Evolutionary conservation across 2,888 invertebrate species (phyloP), one percentile per base, ranked within the genome.

Genomic region (Xestia c-nigrum): DNA sequence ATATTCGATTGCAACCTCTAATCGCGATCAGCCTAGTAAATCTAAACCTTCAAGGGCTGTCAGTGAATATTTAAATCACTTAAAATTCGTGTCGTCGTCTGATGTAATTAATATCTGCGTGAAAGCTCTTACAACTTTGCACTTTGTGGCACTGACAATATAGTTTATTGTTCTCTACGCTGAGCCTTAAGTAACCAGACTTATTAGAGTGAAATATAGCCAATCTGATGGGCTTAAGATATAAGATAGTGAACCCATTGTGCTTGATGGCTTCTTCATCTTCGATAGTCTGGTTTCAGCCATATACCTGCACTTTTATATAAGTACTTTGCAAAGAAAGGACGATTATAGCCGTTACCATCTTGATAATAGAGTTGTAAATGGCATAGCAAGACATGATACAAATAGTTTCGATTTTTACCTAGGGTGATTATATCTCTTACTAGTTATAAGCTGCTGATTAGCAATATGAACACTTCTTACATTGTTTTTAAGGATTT

Each of bases 341-440:
- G 7, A 38, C 71, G 52, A 67, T 70, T 43, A 19, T 63, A 63
- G 52, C 55, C 47, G 43, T 61, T 61, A 38, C 57, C 67, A 40
- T 61, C 50, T 64, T 31, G 31, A 24, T 55, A 69, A 68, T 74
- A 73, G 52, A 47, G 46, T 72, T 66, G 57, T 69, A 68, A 71
- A 72, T 59, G 72, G 59, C 61, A 72, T 70, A 61, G 57, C 85
- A 85, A 77, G 67, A 68, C 63, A 83, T 55, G 57, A 64, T 50
- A 65, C 40, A 78, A 61, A 78, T 78, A 55, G 63, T 70, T 85
- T 70, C 2, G 52, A 81, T 72, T 66, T 63, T 57, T 47, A 70
- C 55, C 66, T 85, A 85, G 65, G 59, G 69, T 85, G 47, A 73
- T 73, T 81, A 61, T 82, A 72, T 81, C 72, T 85, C 76, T 76